Conservation (phyloP, 1,140 invertebrate species). For the Sitophilus oryzae region DNA sequence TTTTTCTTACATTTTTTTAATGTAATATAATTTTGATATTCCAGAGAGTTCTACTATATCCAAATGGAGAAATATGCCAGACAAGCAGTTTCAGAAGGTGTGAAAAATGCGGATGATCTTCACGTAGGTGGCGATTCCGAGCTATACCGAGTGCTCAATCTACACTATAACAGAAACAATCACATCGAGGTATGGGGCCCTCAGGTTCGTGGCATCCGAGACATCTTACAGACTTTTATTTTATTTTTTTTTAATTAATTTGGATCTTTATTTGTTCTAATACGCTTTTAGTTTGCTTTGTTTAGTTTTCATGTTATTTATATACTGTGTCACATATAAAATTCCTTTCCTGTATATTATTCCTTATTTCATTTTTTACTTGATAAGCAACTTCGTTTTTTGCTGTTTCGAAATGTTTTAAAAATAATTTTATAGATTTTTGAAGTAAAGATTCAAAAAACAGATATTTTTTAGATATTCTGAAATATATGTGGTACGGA, state of each 20-base stretch:
- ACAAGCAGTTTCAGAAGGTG: constrained; percentile 93
- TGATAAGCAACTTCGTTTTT: too few species aligned
- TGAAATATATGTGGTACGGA: too few species aligned
- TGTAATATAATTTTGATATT: constrained; percentile 42
- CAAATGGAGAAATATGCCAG: constrained; percentile 99
- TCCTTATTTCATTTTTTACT: too few species aligned
- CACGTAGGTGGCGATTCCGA: constrained; percentile 92
- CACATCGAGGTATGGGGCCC: constrained; percentile 93
- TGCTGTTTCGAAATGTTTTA: too few species aligned
- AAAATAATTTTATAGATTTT: too few species aligned
- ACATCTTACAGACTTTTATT: constrained; percentile 28
- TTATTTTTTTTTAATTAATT: constrained; percentile 12
- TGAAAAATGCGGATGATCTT: constrained; percentile 88
- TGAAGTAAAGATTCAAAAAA: too few species aligned
- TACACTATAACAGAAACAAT: constrained; percentile 99
- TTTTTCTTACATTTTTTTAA: too few species aligned
- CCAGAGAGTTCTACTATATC: constrained; percentile 99
- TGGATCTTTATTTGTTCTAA: background rate
- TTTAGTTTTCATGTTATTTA: background rate
- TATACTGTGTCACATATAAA: too few species aligned
- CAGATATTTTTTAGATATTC: too few species aligned
- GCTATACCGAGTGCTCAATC: constrained; percentile 94
- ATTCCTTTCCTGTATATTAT: too few species aligned
- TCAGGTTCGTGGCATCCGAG: constrained; percentile 51
- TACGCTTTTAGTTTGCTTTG: background rate